Conservation (phyloP, 2,888 invertebrate species). For the Phyllotreta striolata region DNA sequence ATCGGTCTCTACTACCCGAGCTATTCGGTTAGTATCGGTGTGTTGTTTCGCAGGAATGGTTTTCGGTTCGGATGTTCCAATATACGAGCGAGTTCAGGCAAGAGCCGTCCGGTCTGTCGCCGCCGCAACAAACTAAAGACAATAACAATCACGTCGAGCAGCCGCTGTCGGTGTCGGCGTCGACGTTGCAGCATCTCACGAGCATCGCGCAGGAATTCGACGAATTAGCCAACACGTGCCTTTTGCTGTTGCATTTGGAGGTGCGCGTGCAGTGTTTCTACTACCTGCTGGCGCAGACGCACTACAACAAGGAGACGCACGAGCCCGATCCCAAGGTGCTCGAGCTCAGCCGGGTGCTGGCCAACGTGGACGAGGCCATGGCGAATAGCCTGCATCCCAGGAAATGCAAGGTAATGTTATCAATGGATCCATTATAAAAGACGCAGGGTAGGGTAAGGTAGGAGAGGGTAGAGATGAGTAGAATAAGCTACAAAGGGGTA, state of each 20-base stretch:
- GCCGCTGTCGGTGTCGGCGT: slow-evolving; percentile 64
- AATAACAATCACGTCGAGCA: slow-evolving; percentile 49
- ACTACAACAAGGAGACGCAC: slow-evolving; percentile 73
- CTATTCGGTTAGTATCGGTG: too few species aligned
- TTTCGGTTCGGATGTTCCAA: slow-evolving; percentile 72
- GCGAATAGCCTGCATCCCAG: slow-evolving; percentile 77
- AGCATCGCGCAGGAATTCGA: slow-evolving; percentile 83
- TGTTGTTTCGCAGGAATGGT: slow-evolving; percentile 74
- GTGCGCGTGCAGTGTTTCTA: slow-evolving; percentile 96
- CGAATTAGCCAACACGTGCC: slow-evolving; percentile 88
- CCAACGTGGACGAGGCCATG: slow-evolving; percentile 80
- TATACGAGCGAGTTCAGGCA: slow-evolving; percentile 67
- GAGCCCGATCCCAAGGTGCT: slow-evolving; percentile 80
- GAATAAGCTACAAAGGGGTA: too few species aligned
- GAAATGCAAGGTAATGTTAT: slow-evolving; percentile 72
- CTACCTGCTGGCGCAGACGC: slow-evolving; percentile 70
- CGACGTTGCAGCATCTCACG: slow-evolving; percentile 70
- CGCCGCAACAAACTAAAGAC: slow-evolving; percentile 55
- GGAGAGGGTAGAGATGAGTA: too few species aligned
- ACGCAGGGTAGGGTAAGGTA: too few species aligned
- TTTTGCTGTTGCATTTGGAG: slow-evolving; percentile 92
- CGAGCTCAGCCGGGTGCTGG: slow-evolving; percentile 79
- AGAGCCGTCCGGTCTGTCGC: slow-evolving; percentile 59
- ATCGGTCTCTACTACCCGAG: too few species aligned
- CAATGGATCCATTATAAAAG: too few species aligned